These are phyloP conservation scores for Oriolus oriolus DNA, from an alignment of 2,113 vertebrate genomes.

Conservation along the genomic window DNA sequence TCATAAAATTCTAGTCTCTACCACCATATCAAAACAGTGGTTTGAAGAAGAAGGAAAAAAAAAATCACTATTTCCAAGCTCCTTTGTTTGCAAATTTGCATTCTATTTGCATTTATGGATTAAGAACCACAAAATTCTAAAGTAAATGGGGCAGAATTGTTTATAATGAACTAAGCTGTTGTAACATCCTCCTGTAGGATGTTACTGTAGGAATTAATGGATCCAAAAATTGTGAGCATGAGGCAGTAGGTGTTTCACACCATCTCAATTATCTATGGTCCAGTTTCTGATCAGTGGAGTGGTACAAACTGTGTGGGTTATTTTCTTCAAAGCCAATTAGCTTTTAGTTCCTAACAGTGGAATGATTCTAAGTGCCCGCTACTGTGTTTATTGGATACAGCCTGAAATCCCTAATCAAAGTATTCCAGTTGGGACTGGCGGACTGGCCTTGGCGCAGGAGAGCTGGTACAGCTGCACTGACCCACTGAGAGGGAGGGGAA, in stretches of 20 bases:
- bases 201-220: constrained; percentile 55
- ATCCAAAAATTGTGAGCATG: constrained; percentile 42
- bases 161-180: constrained; percentile 48
- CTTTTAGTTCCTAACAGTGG: constrained; percentile 15
- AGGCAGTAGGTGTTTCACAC: constrained; percentile 43
- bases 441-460: background rate
- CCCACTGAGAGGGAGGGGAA: rapidly evolving
- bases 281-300: constrained; percentile 46
- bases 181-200: constrained; percentile 32
- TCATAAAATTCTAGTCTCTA: background rate
- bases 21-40: background rate
- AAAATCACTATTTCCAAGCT: background rate
- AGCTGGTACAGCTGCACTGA: background rate
- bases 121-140: constrained; percentile 42
- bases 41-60: background rate
- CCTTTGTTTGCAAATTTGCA: background rate
- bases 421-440: background rate
- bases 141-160: constrained; percentile 63
- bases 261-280: constrained; percentile 57
- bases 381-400: background rate
- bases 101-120: constrained; percentile 6
- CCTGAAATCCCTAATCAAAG: background rate
- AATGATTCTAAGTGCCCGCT: background rate
- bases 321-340: constrained; percentile 58
- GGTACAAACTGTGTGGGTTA: constrained; percentile 20